These are phyloP conservation scores for Sebastes variabilis DNA, from an alignment of 2,797 vertebrate genomes.

Conservation along the genomic window DNA sequence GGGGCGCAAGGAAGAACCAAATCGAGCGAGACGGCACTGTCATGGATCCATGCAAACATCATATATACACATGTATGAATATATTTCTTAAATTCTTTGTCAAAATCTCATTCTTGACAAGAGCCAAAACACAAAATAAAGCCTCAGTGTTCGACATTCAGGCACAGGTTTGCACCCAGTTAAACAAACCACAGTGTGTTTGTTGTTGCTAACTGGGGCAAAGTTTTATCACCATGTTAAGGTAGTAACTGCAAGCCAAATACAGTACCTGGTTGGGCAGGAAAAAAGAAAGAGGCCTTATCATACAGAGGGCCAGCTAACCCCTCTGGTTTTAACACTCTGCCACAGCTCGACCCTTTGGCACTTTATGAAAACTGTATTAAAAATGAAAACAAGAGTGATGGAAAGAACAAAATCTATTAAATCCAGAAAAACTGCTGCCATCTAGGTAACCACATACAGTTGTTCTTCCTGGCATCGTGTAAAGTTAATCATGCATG, in stretches of 20 bases:
- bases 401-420: constrained; percentile 31
- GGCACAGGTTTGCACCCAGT: constrained; percentile 40
- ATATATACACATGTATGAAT: constrained; percentile 31
- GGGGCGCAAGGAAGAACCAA: constrained; percentile 41
- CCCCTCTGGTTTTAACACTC: constrained; percentile 33
- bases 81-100: constrained; percentile 31
- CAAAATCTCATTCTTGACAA: constrained; percentile 34
- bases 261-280: constrained; percentile 39
- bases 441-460: constrained; percentile 41
- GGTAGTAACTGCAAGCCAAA: constrained; percentile 46
- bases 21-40: constrained; percentile 48
- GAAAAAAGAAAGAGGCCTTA: constrained; percentile 42
- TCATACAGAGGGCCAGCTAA: constrained; percentile 17
- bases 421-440: constrained; percentile 29
- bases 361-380: constrained; percentile 35
- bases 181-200: constrained; percentile 35
- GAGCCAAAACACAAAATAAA: constrained; percentile 39
- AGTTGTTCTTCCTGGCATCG: constrained; percentile 39
- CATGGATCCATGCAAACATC: constrained; percentile 66
- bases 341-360: not conserved
- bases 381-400: constrained; percentile 48
- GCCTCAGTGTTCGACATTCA: constrained; percentile 38
- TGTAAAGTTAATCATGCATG: constrained; percentile 41
- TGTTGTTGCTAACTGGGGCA: constrained; percentile 36
- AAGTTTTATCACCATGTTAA: constrained; percentile 39